These are phyloP conservation scores for Phocoena phocoena DNA, from an alignment of 2,113 vertebrate species.

Conservation along the genomic window DNA sequence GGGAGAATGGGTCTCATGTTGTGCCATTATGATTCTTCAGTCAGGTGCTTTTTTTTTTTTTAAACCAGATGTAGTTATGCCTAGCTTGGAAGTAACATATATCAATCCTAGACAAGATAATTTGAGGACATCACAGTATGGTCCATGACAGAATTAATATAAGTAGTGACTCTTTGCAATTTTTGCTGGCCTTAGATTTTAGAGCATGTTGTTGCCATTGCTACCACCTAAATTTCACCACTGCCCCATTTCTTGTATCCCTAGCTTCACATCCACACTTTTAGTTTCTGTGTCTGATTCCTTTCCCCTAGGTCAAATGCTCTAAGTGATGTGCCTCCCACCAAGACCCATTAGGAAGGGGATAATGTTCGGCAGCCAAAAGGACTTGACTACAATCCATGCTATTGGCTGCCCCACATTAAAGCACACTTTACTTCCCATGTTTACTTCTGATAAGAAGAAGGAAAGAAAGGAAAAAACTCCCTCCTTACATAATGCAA, in stretches of 20 bases:
- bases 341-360: not conserved
- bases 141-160: not conserved
- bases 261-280: not conserved
- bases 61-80: not conserved
- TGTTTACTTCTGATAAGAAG: not conserved
- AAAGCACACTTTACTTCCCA: not conserved
- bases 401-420: not conserved
- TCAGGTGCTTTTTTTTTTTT: not conserved
- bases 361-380: not conserved
- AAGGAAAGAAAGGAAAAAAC: not conserved
- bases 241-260: not conserved
- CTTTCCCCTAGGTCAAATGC: not conserved
- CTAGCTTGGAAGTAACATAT: not conserved
- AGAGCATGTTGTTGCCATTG: not conserved
- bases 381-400: not conserved
- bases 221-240: not conserved
- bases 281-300: not conserved
- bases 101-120: not conserved
- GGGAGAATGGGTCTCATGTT: not conserved
- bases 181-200: not conserved
- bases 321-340: not conserved
- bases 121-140: not conserved
- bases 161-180: not conserved
- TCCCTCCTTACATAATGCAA: not conserved
- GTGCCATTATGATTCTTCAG: not conserved